These are phyloP conservation scores for Pseudachorutes palmiensis DNA, from an alignment of 1,140 invertebrate species.

Conservation along the genomic window DNA sequence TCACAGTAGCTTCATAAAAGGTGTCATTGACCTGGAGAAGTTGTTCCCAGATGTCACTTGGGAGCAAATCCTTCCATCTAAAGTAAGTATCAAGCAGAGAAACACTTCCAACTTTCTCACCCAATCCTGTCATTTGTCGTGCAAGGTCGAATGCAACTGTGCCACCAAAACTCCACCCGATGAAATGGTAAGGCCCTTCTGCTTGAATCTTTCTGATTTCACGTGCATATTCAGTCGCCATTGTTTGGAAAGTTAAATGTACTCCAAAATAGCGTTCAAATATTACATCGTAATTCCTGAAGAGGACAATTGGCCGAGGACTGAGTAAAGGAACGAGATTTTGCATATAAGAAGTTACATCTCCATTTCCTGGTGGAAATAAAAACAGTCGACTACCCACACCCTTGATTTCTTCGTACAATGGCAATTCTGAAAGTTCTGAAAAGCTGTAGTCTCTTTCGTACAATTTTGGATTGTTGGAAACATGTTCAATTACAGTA, in stretches of 20 bases:
- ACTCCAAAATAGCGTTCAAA: background rate
- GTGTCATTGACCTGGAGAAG: no score
- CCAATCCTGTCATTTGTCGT: background rate
- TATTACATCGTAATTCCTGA: background rate
- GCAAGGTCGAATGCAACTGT: background rate
- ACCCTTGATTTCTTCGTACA: background rate
- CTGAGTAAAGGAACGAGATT: background rate
- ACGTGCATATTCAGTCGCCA: background rate
- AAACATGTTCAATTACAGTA: no score
- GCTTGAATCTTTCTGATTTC: background rate
- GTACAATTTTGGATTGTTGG: no score
- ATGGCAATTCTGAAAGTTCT: background rate
- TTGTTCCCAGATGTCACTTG: background rate
- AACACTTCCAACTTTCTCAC: background rate
- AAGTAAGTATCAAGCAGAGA: background rate
- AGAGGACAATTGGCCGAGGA: background rate
- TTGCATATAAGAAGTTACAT: background rate
- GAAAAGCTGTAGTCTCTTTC: no score
- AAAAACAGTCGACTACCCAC: background rate
- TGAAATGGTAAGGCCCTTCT: background rate
- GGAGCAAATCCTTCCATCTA: background rate
- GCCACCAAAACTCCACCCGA: background rate
- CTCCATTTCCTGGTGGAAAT: background rate
- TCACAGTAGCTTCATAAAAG: no score
- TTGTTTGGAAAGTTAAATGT: background rate